phyloP scores from a whole-genome alignment of 2,797 vertebrate genomes.

The Halcyon chelicuti region DNA sequence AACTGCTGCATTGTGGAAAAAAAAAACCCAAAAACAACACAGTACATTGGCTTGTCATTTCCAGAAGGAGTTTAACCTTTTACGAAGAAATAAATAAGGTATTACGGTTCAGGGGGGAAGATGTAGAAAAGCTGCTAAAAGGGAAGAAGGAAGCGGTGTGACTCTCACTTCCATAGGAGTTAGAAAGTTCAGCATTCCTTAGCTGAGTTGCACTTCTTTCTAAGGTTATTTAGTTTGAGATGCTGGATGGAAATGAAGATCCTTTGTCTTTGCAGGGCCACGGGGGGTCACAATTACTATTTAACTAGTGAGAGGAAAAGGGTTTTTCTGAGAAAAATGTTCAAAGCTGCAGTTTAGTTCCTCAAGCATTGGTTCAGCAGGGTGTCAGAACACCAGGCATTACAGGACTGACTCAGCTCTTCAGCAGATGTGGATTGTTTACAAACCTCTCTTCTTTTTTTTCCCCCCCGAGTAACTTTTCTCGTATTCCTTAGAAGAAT shows the following conservation, averaged over 20 bases:
- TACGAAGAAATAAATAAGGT: not conserved
- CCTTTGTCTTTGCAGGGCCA: not conserved
- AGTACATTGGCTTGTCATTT: not conserved
- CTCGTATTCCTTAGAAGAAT: not conserved
- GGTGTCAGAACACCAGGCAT: not conserved
- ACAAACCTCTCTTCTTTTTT: not conserved
- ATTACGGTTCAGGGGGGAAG: not conserved
- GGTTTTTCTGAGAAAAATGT: not conserved
- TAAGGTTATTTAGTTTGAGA: not conserved
- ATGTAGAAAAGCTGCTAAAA: not conserved
- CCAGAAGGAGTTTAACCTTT: conserved; percentile 13
- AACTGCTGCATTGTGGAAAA: not conserved
- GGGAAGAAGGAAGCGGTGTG: not conserved
- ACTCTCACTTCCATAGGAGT: not conserved
- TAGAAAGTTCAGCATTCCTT: not conserved
- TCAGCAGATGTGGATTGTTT: not conserved
- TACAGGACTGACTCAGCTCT: not conserved
- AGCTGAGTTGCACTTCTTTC: not conserved
- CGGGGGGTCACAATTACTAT: not conserved
- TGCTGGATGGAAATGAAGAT: not conserved
- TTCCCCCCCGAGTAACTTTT: not conserved
- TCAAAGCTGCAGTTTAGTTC: not conserved
- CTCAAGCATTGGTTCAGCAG: not conserved
- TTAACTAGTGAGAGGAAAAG: not conserved
- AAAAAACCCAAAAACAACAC: not conserved